Conservation (phyloP, 2,797 vertebrate species). For the Acrossocheilus fasciatus region DNA sequence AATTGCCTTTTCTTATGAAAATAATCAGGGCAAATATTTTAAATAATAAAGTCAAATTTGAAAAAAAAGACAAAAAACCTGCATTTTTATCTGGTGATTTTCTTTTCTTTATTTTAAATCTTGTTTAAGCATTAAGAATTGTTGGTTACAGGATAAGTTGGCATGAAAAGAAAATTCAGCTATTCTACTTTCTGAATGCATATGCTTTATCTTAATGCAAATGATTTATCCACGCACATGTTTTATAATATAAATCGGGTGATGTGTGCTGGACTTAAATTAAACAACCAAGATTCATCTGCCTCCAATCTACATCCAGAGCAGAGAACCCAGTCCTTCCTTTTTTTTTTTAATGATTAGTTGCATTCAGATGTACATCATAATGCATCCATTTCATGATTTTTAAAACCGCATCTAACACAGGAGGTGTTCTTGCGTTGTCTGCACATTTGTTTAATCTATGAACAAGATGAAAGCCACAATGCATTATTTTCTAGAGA, state of each 20-base stretch:
- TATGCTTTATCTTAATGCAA: background rate
- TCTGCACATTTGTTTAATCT: background rate
- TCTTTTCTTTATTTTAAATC: too few relatives aligned
- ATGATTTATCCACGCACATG: background rate
- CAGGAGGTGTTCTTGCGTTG: background rate
- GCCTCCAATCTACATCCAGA: background rate
- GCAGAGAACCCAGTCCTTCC: background rate
- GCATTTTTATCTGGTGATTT: too few relatives aligned
- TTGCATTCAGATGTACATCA: background rate
- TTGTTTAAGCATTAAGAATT: background rate
- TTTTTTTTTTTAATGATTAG: background rate
- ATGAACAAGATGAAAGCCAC: background rate
- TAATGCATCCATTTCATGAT: background rate
- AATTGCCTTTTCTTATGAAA: too few relatives aligned
- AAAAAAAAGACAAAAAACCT: too few relatives aligned
- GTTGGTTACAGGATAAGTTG: background rate
- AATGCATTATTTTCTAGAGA: background rate
- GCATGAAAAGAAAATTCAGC: background rate
- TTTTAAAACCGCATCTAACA: background rate
- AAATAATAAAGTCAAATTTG: too few relatives aligned
- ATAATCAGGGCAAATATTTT: too few relatives aligned
- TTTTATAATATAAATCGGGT: background rate
- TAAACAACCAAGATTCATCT: background rate
- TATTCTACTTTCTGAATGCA: background rate
- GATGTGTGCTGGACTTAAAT: background rate